phyloP scores from a whole-genome alignment of 2,113 vertebrate species.

The Hemiscyllium ocellatum region DNA sequence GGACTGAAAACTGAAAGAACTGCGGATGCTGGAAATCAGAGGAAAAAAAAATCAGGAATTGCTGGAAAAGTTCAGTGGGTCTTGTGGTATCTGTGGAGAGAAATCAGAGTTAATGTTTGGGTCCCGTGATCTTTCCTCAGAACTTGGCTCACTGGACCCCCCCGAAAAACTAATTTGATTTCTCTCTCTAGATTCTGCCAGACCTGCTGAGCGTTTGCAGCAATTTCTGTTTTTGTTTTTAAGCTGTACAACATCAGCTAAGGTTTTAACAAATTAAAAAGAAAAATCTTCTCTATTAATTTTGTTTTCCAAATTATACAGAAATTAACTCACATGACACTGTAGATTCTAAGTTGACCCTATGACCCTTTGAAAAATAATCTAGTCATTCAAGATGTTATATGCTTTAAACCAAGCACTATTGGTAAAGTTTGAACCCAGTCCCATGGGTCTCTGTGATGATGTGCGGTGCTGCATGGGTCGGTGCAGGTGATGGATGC shows the following conservation, averaged over 20 bases:
- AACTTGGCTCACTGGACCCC: too few species aligned
- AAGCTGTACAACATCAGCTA: neutral
- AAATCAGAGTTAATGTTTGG: too few species aligned
- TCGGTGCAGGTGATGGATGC: constrained; percentile 53
- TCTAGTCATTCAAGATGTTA: neutral
- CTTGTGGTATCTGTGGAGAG: too few species aligned
- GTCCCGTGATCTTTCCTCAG: too few species aligned
- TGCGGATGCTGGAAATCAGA: too few species aligned
- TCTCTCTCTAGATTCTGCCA: too few species aligned
- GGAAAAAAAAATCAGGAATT: too few species aligned
- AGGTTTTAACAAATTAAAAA: neutral
- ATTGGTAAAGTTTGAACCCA: neutral
- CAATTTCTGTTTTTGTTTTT: neutral
- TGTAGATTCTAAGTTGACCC: neutral
- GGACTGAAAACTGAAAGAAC: too few species aligned
- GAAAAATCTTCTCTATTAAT: neutral
- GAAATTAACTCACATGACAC: neutral
- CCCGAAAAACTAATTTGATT: too few species aligned
- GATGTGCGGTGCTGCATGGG: constrained; percentile 54
- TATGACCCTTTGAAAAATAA: neutral
- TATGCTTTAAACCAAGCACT: neutral
- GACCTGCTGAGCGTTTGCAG: too few species aligned
- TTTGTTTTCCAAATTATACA: neutral
- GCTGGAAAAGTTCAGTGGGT: too few species aligned
- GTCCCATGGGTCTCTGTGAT: constrained; percentile 30